Conservation (phyloP, 2,113 vertebrate genomes). For the Ageneiosus marmoratus region DNA sequence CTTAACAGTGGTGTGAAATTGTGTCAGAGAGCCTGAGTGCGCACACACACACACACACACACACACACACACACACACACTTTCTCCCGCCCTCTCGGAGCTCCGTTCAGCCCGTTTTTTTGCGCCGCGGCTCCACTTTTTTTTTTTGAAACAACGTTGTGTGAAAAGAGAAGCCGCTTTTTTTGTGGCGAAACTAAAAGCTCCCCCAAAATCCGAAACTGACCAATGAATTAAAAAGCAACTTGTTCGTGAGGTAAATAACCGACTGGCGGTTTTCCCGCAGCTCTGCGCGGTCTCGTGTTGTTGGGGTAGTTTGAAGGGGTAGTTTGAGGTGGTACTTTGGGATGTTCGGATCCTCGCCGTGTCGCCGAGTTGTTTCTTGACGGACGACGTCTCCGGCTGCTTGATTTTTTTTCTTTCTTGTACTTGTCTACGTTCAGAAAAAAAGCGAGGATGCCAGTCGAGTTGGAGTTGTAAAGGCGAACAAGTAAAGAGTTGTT, state of each 20-base stretch:
- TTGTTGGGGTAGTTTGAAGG: constrained; percentile 16
- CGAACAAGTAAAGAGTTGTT: constrained; percentile 70
- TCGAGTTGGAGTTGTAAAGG: constrained; percentile 67
- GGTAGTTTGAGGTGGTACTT: constrained; percentile 35
- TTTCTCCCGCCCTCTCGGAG: constrained; percentile 58
- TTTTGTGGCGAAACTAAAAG: constrained; percentile 73
- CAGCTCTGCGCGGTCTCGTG: background rate
- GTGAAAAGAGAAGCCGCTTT: constrained; percentile 74
- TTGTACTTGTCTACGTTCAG: constrained; percentile 45
- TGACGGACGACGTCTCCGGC: too few relatives aligned
- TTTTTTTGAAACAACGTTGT: constrained; percentile 60
- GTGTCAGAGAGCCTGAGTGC: too few relatives aligned
- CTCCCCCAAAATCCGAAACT: constrained; percentile 66
- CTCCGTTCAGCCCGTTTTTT: constrained; percentile 70
- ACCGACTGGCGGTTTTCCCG: background rate
- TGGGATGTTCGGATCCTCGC: constrained; percentile 64
- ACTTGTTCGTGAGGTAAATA: constrained; percentile 76
- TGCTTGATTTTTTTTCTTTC: constrained; percentile 48
- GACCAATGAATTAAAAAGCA: constrained; percentile 76
- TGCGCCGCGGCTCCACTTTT: constrained; percentile 67
- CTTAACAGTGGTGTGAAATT: too few relatives aligned
- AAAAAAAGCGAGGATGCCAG: constrained; percentile 62
- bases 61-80: too few relatives aligned
- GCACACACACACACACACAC: too few relatives aligned
- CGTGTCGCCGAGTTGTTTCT: constrained; percentile 65